Evolutionary conservation across 2,113 vertebrate genomes (phyloP), one percentile per base, ranked within the genome.

Genomic region (Sceloporus undulatus): DNA sequence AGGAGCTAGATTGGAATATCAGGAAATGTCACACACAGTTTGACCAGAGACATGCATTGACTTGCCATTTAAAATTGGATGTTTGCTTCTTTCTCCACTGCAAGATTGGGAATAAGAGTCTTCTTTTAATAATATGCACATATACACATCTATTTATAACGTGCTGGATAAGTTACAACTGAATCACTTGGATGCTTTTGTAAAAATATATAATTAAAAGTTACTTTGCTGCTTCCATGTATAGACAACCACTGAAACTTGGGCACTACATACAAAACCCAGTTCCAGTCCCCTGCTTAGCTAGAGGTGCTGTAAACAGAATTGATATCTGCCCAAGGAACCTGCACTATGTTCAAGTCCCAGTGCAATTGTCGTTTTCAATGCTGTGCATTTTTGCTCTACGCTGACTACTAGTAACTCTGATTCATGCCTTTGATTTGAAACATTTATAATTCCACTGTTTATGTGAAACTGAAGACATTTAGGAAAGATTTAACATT

Each of bases 21-120:
- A 66, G 74, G 54, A 80, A 80, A 80, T 62, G 54, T 21, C 79
- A 38, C 11, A 5, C 29, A 29, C 54, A 59, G 54, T 62, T 80
- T 34, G 54, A 76, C 27, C 74, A 76, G 52, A 66, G 59, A 77
- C 59, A 62, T 85, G 56, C 84, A 65, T 82, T 68, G 16, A 48
- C 81, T 84, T 71, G 42, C 48, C 25, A 85, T 85, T 77, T 42
- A 82, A 59, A 82, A 82, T 82, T 68, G 42, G 80, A 9, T 27
- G 23, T 27, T 82, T 34, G 29, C 9, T 59, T 59, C 25, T 56
- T 21, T 10, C 9, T 52, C 42, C 27, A 8, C 6, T n/a, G 8
- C 56, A 62, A 23, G 56, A 40, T 10, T 42, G n/a, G 25, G 34
- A 65, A 62, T 23, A 62, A 81, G 1, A n/a, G 27, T 18, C 14